phyloP scores from a whole-genome alignment of 2,113 vertebrate genomes.

The Psettodes erumei region DNA sequence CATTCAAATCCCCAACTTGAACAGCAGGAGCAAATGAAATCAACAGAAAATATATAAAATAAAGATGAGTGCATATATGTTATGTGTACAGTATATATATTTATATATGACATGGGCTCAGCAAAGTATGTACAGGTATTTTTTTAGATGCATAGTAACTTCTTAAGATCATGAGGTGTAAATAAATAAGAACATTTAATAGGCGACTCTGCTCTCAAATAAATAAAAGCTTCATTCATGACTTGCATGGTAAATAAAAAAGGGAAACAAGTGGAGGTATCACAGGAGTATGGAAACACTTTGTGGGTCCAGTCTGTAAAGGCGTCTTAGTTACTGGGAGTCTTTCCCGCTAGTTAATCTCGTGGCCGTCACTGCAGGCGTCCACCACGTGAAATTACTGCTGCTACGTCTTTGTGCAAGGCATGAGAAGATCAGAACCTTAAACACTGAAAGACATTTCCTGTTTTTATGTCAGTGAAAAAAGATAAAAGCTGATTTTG shows the following conservation, averaged over 20 bases:
- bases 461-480: conserved; percentile 4
- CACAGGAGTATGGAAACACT: conserved; percentile 2
- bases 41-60: conserved; percentile 66
- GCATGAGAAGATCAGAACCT: conserved; percentile 18
- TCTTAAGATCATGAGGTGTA: conserved; percentile 79
- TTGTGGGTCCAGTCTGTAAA: conserved; percentile 33
- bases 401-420: conserved; percentile 9
- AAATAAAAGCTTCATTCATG: conserved; percentile 85
- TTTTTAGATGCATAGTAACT: conserved; percentile 84
- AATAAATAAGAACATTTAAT: conserved; percentile 85
- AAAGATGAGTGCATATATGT: conserved; percentile 66
- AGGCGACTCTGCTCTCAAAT: conserved; percentile 82
- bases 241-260: conserved; percentile 47
- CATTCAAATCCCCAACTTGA: conserved; percentile 41
- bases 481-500: not conserved
- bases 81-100: conserved; percentile 73
- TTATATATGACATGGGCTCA: conserved; percentile 80
- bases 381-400: conserved; percentile 3
- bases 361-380: conserved; percentile 13
- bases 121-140: conserved; percentile 80
- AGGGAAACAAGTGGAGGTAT: conserved; percentile 22
- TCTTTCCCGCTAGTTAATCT: conserved; percentile 12
- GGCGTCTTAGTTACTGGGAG: conserved; percentile 1
- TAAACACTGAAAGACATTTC: not conserved
- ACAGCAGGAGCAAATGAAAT: conserved; percentile 61